Base-by-base conservation (phyloP, 2,888 invertebrate genomes). In the Spatulosminthurus flaviceps region DNA sequence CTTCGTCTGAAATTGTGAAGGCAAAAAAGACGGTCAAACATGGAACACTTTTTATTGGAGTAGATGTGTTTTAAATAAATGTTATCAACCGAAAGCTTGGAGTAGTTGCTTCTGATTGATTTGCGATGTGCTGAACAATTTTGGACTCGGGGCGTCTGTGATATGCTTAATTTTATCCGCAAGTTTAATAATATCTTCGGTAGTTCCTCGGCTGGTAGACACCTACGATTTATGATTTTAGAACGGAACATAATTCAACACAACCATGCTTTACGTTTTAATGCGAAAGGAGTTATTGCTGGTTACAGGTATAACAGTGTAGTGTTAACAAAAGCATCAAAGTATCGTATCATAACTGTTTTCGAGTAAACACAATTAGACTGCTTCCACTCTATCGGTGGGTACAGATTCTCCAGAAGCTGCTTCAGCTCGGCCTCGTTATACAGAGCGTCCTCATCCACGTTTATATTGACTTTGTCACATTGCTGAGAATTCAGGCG, bases 1-100 rank as follows among this genome's bases (percentile, higher is more conserved):
- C 42, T 67, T 79, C 79, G 42, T 79, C 78, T 78, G 28, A 7
- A 26, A 61, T 34, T 2, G 2, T 2, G 7, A 51, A 19, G 5
- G 16, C 51, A 51, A 51, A 51, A 51, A 2, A 51, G n/a, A n/a
- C n/a, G n/a, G n/a, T 51, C n/a, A 51, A 22, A 24, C 11, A 51
- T n/a, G 51, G 9, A 19, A 26, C 4, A 64, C n/a, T 22, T 26
- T 24, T 61, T 61, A 21, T 61, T 61, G 13, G 21, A 24, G 11
- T n/a, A n/a, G n/a, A n/a, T n/a, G 11, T 21, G 2, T 26, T 16
- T 26, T 24, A 64, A 9, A 4, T 60, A 2, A 21, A 60, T 60
- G 60, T 9, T 21, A 60, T 60, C n/a, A 60, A 64, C 64, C 64
- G 4, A 64, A 64, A 22, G 64, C 64, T n/a, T 64, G 24, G 7